A percentile compares a stretch with the other conserved stretches of the same genome.
phyloP scores from a whole-genome alignment of 2,797 vertebrate species.

The Morus bassanus region DNA sequence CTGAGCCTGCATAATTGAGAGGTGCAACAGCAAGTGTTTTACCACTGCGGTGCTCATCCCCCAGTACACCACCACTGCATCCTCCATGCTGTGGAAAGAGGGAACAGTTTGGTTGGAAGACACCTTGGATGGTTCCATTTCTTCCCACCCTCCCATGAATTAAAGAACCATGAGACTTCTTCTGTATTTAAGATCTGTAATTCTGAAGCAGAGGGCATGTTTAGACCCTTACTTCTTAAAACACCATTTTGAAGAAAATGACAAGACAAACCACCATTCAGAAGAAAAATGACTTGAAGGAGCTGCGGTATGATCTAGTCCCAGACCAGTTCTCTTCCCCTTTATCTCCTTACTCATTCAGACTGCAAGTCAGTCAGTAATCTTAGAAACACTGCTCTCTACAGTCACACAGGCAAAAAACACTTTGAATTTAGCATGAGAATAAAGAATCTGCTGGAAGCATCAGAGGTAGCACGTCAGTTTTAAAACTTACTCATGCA shows the following conservation, averaged over 20 bases:
- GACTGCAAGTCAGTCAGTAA: background rate
- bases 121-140: background rate
- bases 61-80: background rate
- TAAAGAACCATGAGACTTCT: background rate
- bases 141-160: background rate
- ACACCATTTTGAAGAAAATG: background rate
- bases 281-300: background rate
- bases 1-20: background rate
- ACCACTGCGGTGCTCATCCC: background rate
- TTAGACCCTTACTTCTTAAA: background rate
- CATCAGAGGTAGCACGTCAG: background rate
- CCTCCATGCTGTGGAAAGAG: background rate
- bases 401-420: background rate
- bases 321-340: background rate
- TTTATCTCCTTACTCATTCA: background rate
- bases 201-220: background rate
- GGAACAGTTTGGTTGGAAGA: background rate
- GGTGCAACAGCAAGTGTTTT: background rate
- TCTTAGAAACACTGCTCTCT: constrained; percentile 35
- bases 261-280: background rate
- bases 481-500: background rate
- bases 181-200: background rate
- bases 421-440: background rate
- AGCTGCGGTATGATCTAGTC: background rate
- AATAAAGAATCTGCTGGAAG: background rate